phyloP scores from a whole-genome alignment of 1,140 invertebrate genomes.

The Papilio xuthus region DNA sequence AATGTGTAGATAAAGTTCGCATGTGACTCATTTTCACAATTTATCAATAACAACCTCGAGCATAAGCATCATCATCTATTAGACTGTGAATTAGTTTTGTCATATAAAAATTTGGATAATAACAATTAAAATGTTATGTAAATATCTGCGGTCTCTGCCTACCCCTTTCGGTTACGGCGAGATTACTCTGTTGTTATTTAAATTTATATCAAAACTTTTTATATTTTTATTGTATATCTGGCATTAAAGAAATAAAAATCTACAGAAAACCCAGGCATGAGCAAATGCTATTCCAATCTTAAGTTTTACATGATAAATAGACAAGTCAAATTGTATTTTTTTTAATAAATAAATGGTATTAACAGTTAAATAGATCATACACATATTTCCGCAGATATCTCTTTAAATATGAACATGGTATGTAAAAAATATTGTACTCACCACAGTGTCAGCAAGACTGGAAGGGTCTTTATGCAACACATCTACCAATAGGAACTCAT shows the following conservation, averaged over 20 bases:
- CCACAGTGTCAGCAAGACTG: slow-evolving; percentile 78
- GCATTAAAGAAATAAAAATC: no score
- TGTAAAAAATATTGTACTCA: slow-evolving; percentile 51
- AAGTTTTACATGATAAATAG: no score
- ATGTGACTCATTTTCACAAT: slow-evolving; percentile 35
- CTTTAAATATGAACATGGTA: background rate
- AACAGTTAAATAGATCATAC: background rate
- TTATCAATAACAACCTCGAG: background rate
- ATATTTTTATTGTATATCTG: no score
- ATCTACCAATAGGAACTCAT: slow-evolving; percentile 74
- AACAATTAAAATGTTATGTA: background rate
- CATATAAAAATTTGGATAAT: background rate
- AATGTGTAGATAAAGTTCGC: background rate
- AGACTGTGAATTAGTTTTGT: background rate
- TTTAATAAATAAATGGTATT: no score
- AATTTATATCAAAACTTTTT: no score
- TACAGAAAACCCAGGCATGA: no score
- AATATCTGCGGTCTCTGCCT: no score
- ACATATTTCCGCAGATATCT: background rate
- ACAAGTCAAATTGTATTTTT: no score
- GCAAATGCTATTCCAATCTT: no score
- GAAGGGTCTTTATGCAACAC: slow-evolving; percentile 73
- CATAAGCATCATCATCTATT: background rate
- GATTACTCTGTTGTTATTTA: no score
- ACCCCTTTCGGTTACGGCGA: no score